A percentile compares a stretch with the other conserved stretches of the same genome.
These are phyloP conservation scores for Lypha dubia DNA, from an alignment of 2,888 invertebrate species.

Conservation along the genomic window DNA sequence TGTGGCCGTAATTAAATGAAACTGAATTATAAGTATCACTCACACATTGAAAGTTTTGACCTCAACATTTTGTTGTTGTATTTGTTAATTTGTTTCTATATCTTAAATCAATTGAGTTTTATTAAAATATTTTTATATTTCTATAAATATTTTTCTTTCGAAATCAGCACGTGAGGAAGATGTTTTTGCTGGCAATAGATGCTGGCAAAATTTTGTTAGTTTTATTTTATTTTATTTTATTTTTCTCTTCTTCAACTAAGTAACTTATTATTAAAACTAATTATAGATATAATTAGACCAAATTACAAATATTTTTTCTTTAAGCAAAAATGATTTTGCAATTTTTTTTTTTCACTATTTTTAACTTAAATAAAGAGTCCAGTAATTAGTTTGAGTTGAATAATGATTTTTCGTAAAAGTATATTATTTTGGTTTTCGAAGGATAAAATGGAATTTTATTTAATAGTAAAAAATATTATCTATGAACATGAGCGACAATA, in stretches of 20 bases:
- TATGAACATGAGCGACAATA: no score
- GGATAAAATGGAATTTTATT: no score
- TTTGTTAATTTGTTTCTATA: neutral
- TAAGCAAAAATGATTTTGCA: conserved; percentile 17
- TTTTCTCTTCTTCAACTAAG: neutral
- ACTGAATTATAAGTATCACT: neutral
- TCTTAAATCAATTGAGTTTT: neutral
- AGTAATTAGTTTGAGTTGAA: neutral
- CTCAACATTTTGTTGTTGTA: neutral
- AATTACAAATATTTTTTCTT: conserved; percentile 27
- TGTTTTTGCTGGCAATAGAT: neutral
- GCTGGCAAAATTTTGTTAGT: neutral
- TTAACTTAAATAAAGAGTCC: conserved; percentile 15
- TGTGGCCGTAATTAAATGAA: conserved; percentile 20
- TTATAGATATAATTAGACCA: conserved; percentile 40
- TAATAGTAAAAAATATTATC: no score
- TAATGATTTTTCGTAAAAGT: neutral
- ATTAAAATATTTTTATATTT: no score
- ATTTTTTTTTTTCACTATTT: neutral
- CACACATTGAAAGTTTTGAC: neutral
- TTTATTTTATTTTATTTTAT: conserved; percentile 1
- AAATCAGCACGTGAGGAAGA: conserved; percentile 48
- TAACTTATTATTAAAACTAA: conserved; percentile 39
- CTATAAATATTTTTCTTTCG: no score
- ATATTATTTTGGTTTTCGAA: neutral